A percentile compares a stretch with the other conserved stretches of the same genome.
Conservation (phyloP, 2,888 invertebrate genomes). For the Chironomus riparius region DNA sequence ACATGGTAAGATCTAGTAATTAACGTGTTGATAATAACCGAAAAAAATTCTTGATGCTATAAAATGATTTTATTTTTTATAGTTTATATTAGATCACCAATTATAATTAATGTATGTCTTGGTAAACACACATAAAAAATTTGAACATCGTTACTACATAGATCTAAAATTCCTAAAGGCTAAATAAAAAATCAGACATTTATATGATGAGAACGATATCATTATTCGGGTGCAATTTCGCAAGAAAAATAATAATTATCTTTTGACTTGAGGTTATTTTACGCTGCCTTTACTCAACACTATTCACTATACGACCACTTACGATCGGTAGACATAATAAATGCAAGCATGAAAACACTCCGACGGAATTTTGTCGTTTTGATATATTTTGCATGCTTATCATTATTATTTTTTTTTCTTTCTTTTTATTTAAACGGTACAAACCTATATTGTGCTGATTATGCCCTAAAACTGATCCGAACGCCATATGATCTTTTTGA, state of each 20-base stretch:
- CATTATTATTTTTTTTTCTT: not conserved
- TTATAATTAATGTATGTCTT: too few relatives aligned
- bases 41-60: too few relatives aligned
- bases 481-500: constrained; percentile 44
- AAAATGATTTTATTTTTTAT: too few relatives aligned
- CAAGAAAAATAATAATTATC: constrained; percentile 24
- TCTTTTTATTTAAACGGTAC: not conserved
- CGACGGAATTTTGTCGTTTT: not conserved
- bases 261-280: constrained; percentile 23
- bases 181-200: constrained; percentile 21
- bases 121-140: too few relatives aligned
- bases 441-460: constrained; percentile 44
- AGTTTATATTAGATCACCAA: too few relatives aligned
- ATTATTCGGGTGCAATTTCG: constrained; percentile 24
- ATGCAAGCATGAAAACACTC: not conserved
- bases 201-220: constrained; percentile 23
- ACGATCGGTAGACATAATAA: not conserved
- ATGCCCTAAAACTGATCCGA: constrained; percentile 43
- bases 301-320: not conserved
- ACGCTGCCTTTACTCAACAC: not conserved
- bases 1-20: too few relatives aligned
- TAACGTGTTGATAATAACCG: too few relatives aligned
- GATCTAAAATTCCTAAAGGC: not conserved
- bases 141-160: not conserved
- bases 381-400: not conserved